phyloP scores from a whole-genome alignment of 1,140 invertebrate species.

The Conus betulinus region DNA sequence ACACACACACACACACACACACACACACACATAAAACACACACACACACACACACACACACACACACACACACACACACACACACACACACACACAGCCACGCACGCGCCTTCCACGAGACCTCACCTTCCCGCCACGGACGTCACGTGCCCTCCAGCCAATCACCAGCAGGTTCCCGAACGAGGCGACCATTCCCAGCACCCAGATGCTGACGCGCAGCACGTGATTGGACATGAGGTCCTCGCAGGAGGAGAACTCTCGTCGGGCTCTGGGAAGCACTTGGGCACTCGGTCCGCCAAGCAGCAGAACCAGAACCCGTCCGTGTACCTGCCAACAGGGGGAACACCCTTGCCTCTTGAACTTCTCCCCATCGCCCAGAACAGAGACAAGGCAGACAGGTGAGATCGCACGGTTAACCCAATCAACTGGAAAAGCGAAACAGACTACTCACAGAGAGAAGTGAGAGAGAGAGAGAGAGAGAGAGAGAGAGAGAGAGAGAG shows the following conservation, averaged over 20 bases:
- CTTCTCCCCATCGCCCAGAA: no score
- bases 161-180: slow-evolving; percentile 82
- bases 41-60: not conserved
- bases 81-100: not conserved
- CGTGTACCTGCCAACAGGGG: slow-evolving; percentile 62
- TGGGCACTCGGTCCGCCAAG: slow-evolving; percentile 70
- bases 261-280: slow-evolving; percentile 77
- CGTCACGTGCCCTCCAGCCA: slow-evolving; percentile 77
- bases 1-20: no score
- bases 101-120: not conserved
- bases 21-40: no score
- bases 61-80: not conserved
- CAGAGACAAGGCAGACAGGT: no score
- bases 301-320: slow-evolving; percentile 80
- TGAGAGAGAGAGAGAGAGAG: no score
- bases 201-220: slow-evolving; percentile 81
- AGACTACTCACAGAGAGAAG: no score
- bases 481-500: no score
- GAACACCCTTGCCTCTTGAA: no score
- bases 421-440: no score
- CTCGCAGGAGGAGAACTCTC: slow-evolving; percentile 80
- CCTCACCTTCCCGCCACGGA: slow-evolving; percentile 67
- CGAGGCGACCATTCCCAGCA: slow-evolving; percentile 81
- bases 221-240: slow-evolving; percentile 80
- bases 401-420: no score